A percentile compares a stretch with the other conserved stretches of the same genome.
Evolutionary conservation across 2,888 invertebrate genomes (phyloP).

Genomic region (Ryuthela nishihirai): DNA sequence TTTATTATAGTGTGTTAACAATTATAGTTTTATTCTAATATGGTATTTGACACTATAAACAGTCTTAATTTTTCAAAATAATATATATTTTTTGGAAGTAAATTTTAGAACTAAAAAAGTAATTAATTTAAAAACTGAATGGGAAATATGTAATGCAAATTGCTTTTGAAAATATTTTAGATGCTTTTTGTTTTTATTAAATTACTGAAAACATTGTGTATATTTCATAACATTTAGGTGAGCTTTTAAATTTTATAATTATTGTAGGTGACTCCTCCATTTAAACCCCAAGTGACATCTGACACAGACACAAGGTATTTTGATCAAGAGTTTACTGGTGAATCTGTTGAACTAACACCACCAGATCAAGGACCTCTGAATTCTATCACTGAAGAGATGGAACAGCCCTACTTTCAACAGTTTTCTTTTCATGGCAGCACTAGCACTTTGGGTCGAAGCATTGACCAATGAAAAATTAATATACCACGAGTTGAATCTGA

Average conservation of each 20-base stretch:
- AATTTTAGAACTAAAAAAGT: no score
- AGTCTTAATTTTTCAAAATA: not conserved
- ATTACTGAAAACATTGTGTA: no score
- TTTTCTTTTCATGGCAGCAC: constrained; percentile 63
- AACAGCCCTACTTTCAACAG: constrained; percentile 66
- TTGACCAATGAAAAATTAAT: no score
- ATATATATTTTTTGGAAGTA: not conserved
- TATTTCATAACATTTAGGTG: no score
- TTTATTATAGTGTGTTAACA: not conserved
- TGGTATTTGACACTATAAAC: not conserved
- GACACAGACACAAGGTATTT: constrained; percentile 98
- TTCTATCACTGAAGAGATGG: constrained; percentile 61
- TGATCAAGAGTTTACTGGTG: constrained; percentile 96
- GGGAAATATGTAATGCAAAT: no score
- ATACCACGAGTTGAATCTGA: no score
- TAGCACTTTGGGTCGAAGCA: constrained; percentile 41
- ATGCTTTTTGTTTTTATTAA: no score
- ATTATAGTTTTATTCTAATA: not conserved
- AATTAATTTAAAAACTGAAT: not conserved
- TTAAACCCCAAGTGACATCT: constrained; percentile 87
- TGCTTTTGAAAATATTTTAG: no score
- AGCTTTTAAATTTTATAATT: no score
- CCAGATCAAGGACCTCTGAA: constrained; percentile 67
- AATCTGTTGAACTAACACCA: constrained; percentile 93
- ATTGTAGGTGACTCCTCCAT: constrained; percentile 81